Evolutionary conservation across 2,113 vertebrate genomes (phyloP), one percentile per base, ranked within the genome.

Genomic region (Tragelaphus imberbis): DNA sequence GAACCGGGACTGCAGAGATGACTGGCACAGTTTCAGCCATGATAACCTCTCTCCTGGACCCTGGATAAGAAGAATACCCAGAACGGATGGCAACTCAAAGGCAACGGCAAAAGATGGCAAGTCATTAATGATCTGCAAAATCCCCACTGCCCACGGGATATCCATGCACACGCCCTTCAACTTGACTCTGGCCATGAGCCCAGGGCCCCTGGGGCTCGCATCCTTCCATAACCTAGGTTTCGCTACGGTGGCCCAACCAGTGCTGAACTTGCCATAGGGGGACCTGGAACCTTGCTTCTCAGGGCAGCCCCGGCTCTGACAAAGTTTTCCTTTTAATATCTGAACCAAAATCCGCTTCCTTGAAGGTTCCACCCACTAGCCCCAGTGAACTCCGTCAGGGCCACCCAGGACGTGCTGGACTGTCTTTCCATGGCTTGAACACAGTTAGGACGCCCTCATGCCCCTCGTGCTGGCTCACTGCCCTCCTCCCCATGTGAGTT

Each of bases 361-460:
- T 25, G 23, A 47, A 53, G 63, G 56, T 23, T 75, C 71, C 17
- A 71, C n/a, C n/a, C n/a, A n/a, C n/a, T 71, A 36, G 65, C 6
- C n/a, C 44, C 36, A 13, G 11, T 14, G 82, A 75, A 17, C 21
- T 25, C n/a, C 6, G 0, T 5, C 33, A 16, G 4, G 61, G 59
- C 47, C 51, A 21, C 7, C 19, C 2, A 30, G 84, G 53, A 25
- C 8, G 7, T 13, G 30, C 7, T 0, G 5, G 21, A 9, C 77
- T 1, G 1, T 44, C 12, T 15, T 14, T 4, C 58, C 28, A 3
- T 11, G 36, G 14, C 0, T 1, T 5, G 33, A 9, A 7, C 61
- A 10, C 33, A 13, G 40, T 21, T 4, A 4, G 14, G 16, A 1
- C 0, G 14, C 15, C 1, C 0, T 33, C n/a, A 6, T 0, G 15